A percentile compares a stretch with the other conserved stretches of the same genome.
These are phyloP conservation scores for Cepaea nemoralis DNA, from an alignment of 1,140 invertebrate genomes.

Conservation along the genomic window DNA sequence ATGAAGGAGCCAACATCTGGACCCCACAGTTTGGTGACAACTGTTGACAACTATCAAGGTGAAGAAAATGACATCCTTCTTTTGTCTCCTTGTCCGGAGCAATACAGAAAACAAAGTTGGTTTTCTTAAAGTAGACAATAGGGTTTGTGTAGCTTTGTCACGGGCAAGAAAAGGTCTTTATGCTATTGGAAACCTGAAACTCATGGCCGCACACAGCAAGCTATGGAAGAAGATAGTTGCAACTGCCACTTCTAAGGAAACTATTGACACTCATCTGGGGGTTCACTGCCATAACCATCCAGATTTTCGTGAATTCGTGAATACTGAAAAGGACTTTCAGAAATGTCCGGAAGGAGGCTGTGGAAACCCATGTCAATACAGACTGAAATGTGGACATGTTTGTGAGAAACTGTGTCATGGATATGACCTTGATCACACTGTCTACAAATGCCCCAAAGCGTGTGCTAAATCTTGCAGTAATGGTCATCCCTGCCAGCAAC, in stretches of 20 bases:
- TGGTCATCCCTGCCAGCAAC: constrained; percentile 84
- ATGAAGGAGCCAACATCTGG: not conserved
- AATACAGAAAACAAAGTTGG: constrained; percentile 78
- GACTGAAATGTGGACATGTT: constrained; percentile 57
- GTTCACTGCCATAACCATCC: constrained; percentile 40
- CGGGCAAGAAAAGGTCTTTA: constrained; percentile 82
- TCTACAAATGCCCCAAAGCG: constrained; percentile 5
- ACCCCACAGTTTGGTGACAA: constrained; percentile 74
- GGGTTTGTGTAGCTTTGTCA: constrained; percentile 85
- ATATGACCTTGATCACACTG: constrained; percentile 20
- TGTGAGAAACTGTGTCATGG: constrained; percentile 40
- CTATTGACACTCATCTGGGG: constrained; percentile 20
- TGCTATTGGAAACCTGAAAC: constrained; percentile 80
- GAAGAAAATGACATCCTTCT: constrained; percentile 88
- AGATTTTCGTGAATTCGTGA: not conserved
- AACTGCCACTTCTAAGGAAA: not conserved
- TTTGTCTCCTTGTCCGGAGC: constrained; percentile 84
- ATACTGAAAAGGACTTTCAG: not conserved
- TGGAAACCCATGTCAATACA: constrained; percentile 58
- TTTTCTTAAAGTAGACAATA: constrained; percentile 82
- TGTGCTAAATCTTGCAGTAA: not conserved
- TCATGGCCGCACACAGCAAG: constrained; percentile 23
- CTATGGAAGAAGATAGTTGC: constrained; percentile 39
- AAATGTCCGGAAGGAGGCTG: constrained; percentile 69
- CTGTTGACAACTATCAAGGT: constrained; percentile 81